A percentile compares a stretch with the other conserved stretches of the same genome.
Conservation (phyloP, 2,113 vertebrate species). For the Orthonyx spaldingii region DNA sequence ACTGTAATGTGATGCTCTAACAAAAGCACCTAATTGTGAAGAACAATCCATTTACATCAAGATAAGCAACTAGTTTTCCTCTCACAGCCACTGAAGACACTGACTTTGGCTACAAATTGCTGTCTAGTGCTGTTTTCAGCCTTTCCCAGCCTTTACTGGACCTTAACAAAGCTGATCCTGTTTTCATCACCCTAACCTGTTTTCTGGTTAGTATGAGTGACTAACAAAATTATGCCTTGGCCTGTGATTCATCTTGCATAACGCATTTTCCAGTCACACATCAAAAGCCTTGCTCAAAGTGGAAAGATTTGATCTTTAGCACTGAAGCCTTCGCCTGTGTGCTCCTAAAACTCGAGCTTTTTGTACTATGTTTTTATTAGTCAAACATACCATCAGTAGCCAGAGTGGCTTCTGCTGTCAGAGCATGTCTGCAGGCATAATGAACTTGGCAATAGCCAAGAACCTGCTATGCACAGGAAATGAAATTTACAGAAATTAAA, state of each 20-base stretch:
- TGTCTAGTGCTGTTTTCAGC: conserved; percentile 20
- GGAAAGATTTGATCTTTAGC: conserved; percentile 52
- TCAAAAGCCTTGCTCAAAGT: conserved; percentile 45
- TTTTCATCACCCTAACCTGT: conserved; percentile 26
- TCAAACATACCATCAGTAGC: neutral
- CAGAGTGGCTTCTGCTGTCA: neutral
- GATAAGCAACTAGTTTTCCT: conserved; percentile 50
- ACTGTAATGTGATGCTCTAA: conserved; percentile 10
- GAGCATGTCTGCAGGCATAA: neutral
- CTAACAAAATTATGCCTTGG: conserved; percentile 48
- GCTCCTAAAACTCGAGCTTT: conserved; percentile 3
- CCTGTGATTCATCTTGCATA: conserved; percentile 69
- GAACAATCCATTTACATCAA: conserved; percentile 46
- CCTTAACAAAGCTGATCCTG: conserved; percentile 27
- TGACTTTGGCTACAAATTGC: conserved; percentile 17
- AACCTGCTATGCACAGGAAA: neutral
- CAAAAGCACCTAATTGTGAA: conserved; percentile 47
- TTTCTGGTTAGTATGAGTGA: conserved; percentile 58
- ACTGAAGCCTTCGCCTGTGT: neutral
- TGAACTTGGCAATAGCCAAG: neutral
- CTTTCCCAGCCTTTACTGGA: neutral
- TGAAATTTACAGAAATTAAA: neutral
- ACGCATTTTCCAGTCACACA: conserved; percentile 66
- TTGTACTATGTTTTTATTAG: conserved; percentile 2
- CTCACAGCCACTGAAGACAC: neutral